Base-by-base conservation (phyloP, 92 coral and sea anemone species). In the Heliopora coerulea region DNA sequence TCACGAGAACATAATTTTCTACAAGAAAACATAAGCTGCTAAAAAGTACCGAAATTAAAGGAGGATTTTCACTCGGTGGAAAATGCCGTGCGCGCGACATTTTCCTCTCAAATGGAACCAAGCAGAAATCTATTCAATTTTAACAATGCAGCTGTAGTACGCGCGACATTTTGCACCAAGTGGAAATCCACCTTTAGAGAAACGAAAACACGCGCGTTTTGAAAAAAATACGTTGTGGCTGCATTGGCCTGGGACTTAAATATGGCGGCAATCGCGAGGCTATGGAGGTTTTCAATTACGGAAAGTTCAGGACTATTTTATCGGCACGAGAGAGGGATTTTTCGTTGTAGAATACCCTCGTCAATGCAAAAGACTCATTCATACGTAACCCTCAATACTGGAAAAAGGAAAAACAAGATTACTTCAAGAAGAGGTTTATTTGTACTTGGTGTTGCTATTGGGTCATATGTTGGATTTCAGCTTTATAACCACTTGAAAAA, bases 391-490 rank as follows among this genome's bases (percentile, higher is more conserved):
- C 13, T 24, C 19, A 24, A 35, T 28, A 70, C 8, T 19, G 19
- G 44, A n/a, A 8, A 17, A 19, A 49, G 34, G 25, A 70, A 70
- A 2, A 33, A 9, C 35, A 63, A 33, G 12, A 54, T 31, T n/a
- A 17, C 19, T 29, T 70, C 27, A 39, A 54, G 17, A 33, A 70
- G 32, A 10, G 89, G 97, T 46, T 75, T 87, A 17, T 54, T 91
- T 57, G 69, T 81, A 18, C 73, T 87, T 27, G 97, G 96, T 41
- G 65, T 81, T 28, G 65, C 63, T 17, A 21, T 89, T 33, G 97
- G 97, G 9, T 89, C 74, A 57, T 74, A 61, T 41, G 49, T 76
- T 30, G 77, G 77, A 12, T 32, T 70, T 58, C 62, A 35, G 63
- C 49, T 70, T 37, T 37, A 42, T 52, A 26, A 68, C 76, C 50